Conservation (phyloP, 1,140 invertebrate genomes). For the Bombus polaris region DNA sequence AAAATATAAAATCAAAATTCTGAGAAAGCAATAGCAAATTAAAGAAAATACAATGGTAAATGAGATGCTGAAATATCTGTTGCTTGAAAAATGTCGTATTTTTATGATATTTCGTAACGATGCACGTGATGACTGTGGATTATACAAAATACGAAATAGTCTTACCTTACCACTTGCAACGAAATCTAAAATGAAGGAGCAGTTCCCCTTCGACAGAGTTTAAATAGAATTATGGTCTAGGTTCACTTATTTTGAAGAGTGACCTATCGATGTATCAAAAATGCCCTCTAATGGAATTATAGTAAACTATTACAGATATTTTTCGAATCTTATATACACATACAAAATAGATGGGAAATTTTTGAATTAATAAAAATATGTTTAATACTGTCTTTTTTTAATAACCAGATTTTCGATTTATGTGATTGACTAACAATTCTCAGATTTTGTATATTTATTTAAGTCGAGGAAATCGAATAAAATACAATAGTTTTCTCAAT, state of each 20-base stretch:
- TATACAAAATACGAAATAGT: background rate
- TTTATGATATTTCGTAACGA: background rate
- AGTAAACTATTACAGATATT: background rate
- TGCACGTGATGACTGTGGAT: conserved; percentile 35
- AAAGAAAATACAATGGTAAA: conserved; percentile 44
- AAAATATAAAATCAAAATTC: conserved; percentile 25
- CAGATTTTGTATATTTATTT: too few relatives aligned
- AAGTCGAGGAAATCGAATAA: too few relatives aligned
- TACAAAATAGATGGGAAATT: background rate
- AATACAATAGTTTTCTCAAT: background rate
- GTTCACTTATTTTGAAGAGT: background rate
- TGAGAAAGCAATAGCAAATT: background rate
- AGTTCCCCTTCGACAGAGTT: rapidly evolving
- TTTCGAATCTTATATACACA: background rate
- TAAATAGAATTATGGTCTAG: background rate
- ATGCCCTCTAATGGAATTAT: background rate
- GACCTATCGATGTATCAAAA: too few relatives aligned
- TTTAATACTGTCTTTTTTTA: too few relatives aligned
- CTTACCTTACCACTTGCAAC: background rate
- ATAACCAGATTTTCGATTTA: too few relatives aligned
- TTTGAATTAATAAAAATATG: too few relatives aligned
- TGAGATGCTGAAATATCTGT: background rate
- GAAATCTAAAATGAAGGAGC: background rate
- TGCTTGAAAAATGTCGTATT: background rate
- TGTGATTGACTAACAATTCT: too few relatives aligned